Conservation (phyloP, 92 coral and sea anemone genomes). For the Umimayanthus kanabou region DNA sequence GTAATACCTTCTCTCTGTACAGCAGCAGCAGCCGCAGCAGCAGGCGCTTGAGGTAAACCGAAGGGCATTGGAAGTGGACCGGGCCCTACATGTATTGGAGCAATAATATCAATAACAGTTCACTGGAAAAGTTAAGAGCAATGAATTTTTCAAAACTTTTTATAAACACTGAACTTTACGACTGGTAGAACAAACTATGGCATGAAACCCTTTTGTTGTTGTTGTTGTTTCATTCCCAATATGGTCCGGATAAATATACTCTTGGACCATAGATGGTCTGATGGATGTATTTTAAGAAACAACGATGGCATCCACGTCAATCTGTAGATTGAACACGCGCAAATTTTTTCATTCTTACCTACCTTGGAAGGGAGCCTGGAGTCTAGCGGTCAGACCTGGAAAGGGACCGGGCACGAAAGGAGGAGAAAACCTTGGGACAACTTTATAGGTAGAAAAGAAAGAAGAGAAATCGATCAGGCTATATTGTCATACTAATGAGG, state of each 20-base stretch:
- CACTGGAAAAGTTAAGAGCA: background rate
- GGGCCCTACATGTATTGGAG: background rate
- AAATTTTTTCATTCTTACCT: background rate
- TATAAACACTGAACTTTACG: background rate
- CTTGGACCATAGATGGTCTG: background rate
- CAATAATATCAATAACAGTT: no score
- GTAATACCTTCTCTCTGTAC: conserved; percentile 29
- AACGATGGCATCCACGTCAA: no score
- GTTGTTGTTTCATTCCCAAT: no score
- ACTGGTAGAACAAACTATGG: background rate
- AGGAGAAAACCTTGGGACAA: conserved; percentile 45
- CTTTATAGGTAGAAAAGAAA: background rate
- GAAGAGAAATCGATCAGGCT: background rate
- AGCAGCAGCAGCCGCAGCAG: background rate
- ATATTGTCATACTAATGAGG: background rate
- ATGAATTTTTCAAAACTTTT: background rate
- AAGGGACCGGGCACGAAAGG: conserved; percentile 44
- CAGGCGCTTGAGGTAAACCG: conserved; percentile 6
- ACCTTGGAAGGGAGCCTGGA: conserved; percentile 32
- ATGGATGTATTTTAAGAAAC: no score
- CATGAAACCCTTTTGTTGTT: background rate
- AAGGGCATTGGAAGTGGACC: conserved; percentile 8
- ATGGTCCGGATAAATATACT: no score
- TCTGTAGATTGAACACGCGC: background rate
- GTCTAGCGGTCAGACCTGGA: conserved; percentile 25